Base-by-base conservation (phyloP, 2,113 vertebrate genomes). In the Gorilla gorilla region DNA sequence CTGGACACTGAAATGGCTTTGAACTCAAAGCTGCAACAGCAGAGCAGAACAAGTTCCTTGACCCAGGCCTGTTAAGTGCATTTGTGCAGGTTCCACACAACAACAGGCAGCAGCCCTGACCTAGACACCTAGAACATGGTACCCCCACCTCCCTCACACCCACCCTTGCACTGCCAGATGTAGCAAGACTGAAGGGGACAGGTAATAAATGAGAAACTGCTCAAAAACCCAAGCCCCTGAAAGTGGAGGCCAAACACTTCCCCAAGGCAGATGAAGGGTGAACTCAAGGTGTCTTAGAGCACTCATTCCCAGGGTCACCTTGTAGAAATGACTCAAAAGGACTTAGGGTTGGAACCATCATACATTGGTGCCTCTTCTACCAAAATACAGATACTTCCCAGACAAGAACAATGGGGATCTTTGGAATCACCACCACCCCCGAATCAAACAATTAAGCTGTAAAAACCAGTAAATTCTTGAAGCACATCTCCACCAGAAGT, bases 21-120 rank as follows among this genome's bases (percentile, higher is more conserved):
- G 84, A 95, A 87, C n/a, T 76, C 84, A 18, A 76, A 43, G 25
- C 20, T 66, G 48, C 23, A 1, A 4, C 1, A n/a, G 35, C 3
- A 52, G 8, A 66, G 5, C 25, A 7, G 20, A 35, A 35, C 32
- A 25, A 57, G 20, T n/a, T 32, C 8, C 57, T 55, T 70, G 91
- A 72, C 35, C 17, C 48, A 20, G 27, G 2, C 70, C 81, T 13
- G 14, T 12, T 1, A 1, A 0, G 23, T 2, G 25, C 3, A 75
- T 11, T 4, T 32, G 6, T 23, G 23, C 38, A 73, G 66, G 10
- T 30, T 43, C 59, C 57, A 16, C 14, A 11, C 1, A 30, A 10
- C 18, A n/a, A 23, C 32, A 0, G 3, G n/a, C 43, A 43, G 2
- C 23, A 35, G 6, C 66, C 30, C 32, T 27, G 6, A 61, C n/a